Evolutionary conservation across 2,888 invertebrate species (phyloP).

Genomic region (Chloroclystis v-ata): DNA sequence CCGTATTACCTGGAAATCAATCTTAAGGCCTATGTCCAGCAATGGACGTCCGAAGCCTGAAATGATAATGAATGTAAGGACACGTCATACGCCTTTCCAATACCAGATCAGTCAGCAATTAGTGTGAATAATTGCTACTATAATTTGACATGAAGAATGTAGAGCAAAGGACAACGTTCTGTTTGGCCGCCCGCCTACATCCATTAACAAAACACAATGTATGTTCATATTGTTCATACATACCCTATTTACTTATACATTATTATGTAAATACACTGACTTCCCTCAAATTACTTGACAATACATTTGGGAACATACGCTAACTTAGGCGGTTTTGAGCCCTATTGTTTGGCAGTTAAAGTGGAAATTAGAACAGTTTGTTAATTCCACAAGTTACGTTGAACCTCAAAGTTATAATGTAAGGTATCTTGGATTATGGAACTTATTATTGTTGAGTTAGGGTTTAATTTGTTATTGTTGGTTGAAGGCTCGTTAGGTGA

Average conservation of each 20-base stretch:
- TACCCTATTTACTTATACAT: neutral
- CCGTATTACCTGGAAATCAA: too few relatives aligned
- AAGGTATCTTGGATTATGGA: neutral
- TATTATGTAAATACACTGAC: neutral
- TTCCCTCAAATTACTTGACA: constrained; percentile 8
- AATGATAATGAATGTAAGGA: too few relatives aligned
- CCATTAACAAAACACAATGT: too few relatives aligned
- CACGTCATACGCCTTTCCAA: too few relatives aligned
- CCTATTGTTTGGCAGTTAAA: constrained; percentile 5
- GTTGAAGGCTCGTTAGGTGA: neutral
- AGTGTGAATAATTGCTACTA: too few relatives aligned
- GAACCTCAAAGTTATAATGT: neutral
- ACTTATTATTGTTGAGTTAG: neutral
- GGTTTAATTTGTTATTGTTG: neutral
- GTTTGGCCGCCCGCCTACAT: too few relatives aligned
- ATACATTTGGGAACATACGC: constrained; percentile 3
- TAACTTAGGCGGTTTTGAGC: neutral
- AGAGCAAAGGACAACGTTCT: too few relatives aligned
- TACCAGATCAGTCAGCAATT: too few relatives aligned
- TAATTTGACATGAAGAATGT: too few relatives aligned
- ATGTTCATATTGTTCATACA: too few relatives aligned
- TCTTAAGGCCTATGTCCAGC: too few relatives aligned
- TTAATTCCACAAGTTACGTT: neutral
- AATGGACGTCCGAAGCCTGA: too few relatives aligned
- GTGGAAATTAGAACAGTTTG: neutral